Evolutionary conservation across 2,888 invertebrate genomes (phyloP).

Genomic region (Amorpha juglandis): DNA sequence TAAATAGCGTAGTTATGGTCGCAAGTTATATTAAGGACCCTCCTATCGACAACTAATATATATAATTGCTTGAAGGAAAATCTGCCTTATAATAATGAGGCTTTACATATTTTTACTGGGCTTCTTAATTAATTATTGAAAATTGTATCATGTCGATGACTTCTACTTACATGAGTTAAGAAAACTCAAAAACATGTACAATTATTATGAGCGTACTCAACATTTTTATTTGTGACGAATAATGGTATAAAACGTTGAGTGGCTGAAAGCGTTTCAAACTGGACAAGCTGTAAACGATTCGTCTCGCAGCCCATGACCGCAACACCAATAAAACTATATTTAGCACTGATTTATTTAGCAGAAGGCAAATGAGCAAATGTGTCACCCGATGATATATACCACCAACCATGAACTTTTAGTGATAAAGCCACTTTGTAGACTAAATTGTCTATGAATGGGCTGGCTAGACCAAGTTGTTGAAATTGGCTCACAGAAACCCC

Average conservation of each 20-base stretch:
- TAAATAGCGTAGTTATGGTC: slow-evolving; percentile 21
- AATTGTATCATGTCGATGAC: too few species aligned
- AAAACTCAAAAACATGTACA: background rate
- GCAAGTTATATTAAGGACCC: slow-evolving; percentile 17
- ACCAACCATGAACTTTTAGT: too few species aligned
- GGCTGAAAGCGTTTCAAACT: background rate
- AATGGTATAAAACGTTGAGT: background rate
- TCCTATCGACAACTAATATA: slow-evolving; percentile 1
- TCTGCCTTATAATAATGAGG: too few species aligned
- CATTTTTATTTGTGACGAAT: background rate
- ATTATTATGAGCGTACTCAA: background rate
- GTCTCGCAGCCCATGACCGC: background rate
- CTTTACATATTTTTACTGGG: too few species aligned
- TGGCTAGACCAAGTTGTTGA: too few species aligned
- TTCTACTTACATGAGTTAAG: too few species aligned
- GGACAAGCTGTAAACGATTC: background rate
- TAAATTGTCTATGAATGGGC: too few species aligned
- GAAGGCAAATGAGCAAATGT: too few species aligned
- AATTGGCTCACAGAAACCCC: too few species aligned
- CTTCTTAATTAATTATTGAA: too few species aligned
- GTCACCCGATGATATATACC: too few species aligned
- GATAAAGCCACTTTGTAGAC: too few species aligned
- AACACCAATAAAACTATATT: background rate
- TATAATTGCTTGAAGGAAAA: background rate
- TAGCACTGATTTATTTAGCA: background rate